These are phyloP conservation scores for Neotoma lepida DNA, from an alignment of 2,113 vertebrate genomes.

Conservation along the genomic window DNA sequence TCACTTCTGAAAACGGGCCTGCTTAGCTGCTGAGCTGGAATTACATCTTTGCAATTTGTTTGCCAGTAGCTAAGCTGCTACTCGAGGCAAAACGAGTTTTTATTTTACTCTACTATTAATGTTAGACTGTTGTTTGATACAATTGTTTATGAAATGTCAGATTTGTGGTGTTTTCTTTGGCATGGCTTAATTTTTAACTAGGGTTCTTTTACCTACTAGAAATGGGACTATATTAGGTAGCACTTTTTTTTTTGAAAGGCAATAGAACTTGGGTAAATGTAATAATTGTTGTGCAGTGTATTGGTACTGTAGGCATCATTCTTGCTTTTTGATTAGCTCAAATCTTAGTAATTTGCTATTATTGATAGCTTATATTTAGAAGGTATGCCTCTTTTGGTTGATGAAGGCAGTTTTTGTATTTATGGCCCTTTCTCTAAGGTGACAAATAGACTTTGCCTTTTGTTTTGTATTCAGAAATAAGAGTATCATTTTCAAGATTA, in stretches of 20 bases:
- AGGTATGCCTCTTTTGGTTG: constrained; percentile 31
- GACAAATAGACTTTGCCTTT: constrained; percentile 39
- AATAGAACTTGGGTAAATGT: constrained; percentile 15
- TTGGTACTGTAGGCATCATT: constrained; percentile 35
- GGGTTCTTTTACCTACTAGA: constrained; percentile 31
- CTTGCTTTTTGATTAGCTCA: constrained; percentile 62
- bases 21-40: constrained; percentile 82
- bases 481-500: constrained; percentile 36
- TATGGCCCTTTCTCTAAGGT: constrained; percentile 35
- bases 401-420: constrained; percentile 47
- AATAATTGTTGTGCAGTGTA: constrained; percentile 43
- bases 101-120: constrained; percentile 65
- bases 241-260: not conserved
- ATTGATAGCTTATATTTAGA: constrained; percentile 44
- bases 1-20: constrained; percentile 78
- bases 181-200: constrained; percentile 63
- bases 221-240: constrained; percentile 39
- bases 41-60: constrained; percentile 79
- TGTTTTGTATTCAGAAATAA: constrained; percentile 55
- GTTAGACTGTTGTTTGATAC: constrained; percentile 63
- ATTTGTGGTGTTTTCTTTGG: constrained; percentile 64
- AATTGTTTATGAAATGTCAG: constrained; percentile 71
- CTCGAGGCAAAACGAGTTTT: constrained; percentile 71
- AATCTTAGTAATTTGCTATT: constrained; percentile 64
- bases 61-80: constrained; percentile 55